These are phyloP conservation scores for Papilio demoleus DNA, from an alignment of 2,888 invertebrate species.

Conservation along the genomic window DNA sequence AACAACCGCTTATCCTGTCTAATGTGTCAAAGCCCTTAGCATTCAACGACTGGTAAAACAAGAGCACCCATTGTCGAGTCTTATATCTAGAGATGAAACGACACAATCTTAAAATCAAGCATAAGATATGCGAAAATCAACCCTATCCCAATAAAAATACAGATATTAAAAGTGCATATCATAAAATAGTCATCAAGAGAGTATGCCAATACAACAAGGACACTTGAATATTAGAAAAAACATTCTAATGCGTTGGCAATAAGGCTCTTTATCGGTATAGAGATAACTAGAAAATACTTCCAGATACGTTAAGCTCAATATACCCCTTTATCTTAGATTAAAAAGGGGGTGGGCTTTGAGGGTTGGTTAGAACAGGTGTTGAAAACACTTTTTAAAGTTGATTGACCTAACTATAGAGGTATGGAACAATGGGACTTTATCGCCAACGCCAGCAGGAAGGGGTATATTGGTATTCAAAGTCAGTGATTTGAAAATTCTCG, in stretches of 20 bases:
- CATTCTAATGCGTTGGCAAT: conserved; percentile 31
- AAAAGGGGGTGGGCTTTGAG: conserved; percentile 67
- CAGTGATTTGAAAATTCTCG: conserved; percentile 37
- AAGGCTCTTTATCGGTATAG: conserved; percentile 41
- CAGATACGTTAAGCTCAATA: conserved; percentile 77
- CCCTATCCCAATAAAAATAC: conserved; percentile 43
- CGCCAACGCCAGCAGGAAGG: conserved; percentile 18
- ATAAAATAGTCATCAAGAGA: conserved; percentile 50
- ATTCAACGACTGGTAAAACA: conserved; percentile 78
- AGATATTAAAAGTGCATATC: conserved; percentile 37
- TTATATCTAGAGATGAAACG: conserved; percentile 70
- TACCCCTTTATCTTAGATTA: conserved; percentile 82
- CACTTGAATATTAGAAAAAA: conserved; percentile 25
- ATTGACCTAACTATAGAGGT: conserved; percentile 41
- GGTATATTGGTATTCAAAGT: conserved; percentile 20
- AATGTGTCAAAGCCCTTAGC: conserved; percentile 49
- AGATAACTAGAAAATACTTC: conserved; percentile 49
- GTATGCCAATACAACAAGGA: conserved; percentile 48
- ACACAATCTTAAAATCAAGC: conserved; percentile 51
- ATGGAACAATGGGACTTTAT: conserved; percentile 42
- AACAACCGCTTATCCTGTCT: conserved; percentile 24
- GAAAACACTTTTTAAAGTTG: conserved; percentile 46
- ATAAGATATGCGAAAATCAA: conserved; percentile 44
- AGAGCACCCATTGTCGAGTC: conserved; percentile 77
- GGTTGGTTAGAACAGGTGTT: conserved; percentile 54